Conservation (phyloP, 1,140 invertebrate species). For the Zaprionus africanus region DNA sequence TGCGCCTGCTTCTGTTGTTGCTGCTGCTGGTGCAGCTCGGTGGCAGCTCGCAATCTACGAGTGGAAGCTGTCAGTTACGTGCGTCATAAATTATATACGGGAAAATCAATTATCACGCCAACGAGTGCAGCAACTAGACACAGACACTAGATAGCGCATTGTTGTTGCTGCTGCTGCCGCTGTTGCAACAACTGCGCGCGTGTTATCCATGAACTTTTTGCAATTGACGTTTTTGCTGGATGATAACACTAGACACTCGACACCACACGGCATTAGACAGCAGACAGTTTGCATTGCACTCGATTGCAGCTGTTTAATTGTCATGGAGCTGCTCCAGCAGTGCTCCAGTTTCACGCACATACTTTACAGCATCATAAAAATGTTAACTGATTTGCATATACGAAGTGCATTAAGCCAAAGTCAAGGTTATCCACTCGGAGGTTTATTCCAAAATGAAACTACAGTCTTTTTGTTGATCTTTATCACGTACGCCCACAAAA, state of each 20-base stretch:
- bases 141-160: constrained; percentile 20
- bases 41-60: constrained; percentile 75
- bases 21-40: constrained; percentile 53
- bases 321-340: constrained; percentile 5
- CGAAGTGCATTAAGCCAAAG: constrained; percentile 55
- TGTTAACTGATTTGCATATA: constrained; percentile 43
- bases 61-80: constrained; percentile 71
- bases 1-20: no score
- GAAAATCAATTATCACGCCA: constrained; percentile 80
- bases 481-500: constrained; percentile 34
- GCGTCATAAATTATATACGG: constrained; percentile 82
- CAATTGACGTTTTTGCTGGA: constrained; percentile 51
- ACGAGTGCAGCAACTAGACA: constrained; percentile 49
- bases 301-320: constrained; percentile 31
- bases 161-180: constrained; percentile 29
- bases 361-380: constrained; percentile 36
- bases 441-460: not conserved
- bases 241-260: constrained; percentile 67
- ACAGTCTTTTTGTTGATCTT: constrained; percentile 4
- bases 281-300: constrained; percentile 41
- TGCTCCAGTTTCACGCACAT: constrained; percentile 31
- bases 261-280: constrained; percentile 12
- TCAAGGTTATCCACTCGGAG: constrained; percentile 57
- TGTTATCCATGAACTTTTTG: constrained; percentile 69
- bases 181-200: constrained; percentile 11